Conservation (phyloP, 2,113 vertebrate genomes). For the Muscicapa adusta region DNA sequence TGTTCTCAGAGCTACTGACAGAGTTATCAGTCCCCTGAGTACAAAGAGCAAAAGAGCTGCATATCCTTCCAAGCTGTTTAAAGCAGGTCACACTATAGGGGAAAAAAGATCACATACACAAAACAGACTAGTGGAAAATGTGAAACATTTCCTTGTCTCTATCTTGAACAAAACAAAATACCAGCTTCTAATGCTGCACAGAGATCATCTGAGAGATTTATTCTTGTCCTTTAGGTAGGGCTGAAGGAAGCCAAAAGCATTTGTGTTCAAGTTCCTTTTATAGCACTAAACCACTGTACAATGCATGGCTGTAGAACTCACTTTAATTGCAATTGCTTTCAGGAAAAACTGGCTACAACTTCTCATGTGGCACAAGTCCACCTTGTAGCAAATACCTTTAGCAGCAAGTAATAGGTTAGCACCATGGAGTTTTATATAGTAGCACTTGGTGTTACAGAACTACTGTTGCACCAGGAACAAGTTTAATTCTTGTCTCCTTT, state of each 20-base stretch:
- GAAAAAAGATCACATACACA: conserved; percentile 26
- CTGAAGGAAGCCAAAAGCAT: conserved; percentile 3
- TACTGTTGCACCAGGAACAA: not conserved
- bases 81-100: conserved; percentile 17
- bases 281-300: not conserved
- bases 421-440: not conserved
- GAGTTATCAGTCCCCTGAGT: conserved; percentile 45
- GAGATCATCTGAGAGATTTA: conserved; percentile 37
- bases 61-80: conserved; percentile 37
- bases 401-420: not conserved
- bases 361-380: not conserved
- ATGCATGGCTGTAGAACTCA: not conserved
- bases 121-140: conserved; percentile 59
- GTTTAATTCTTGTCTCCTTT: not conserved
- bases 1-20: conserved; percentile 5
- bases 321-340: not conserved
- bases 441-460: not conserved
- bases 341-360: not conserved
- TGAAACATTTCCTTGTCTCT: conserved; percentile 49
- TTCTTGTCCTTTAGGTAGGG: conserved; percentile 5
- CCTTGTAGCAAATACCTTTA: not conserved
- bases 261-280: conserved; percentile 10
- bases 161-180: conserved; percentile 50
- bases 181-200: not conserved
- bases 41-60: conserved; percentile 25